Percentiles rank a stretch among this genome's conserved stretches.
Evolutionary conservation across 2,797 vertebrate species (phyloP).

Genomic region (Liparis tanakae): DNA sequence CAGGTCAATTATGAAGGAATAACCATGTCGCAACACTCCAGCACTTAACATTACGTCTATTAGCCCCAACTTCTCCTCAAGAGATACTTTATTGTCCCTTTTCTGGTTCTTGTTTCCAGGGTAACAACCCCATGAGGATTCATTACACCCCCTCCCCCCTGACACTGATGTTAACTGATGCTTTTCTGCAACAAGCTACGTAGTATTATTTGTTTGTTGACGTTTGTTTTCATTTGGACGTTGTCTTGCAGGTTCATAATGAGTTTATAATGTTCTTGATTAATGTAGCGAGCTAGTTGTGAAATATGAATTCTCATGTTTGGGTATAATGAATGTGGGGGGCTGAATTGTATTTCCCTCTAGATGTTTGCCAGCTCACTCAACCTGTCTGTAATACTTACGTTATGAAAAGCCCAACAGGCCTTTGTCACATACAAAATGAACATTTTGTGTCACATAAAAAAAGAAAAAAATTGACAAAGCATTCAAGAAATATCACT

Average conservation of each 20-base stretch:
- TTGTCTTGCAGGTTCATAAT: background rate
- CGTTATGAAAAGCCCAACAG: background rate
- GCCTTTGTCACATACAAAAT: background rate
- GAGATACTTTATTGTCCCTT: no score
- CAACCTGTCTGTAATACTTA: background rate
- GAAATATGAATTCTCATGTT: background rate
- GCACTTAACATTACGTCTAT: no score
- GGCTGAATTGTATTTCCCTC: background rate
- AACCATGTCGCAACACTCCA: no score
- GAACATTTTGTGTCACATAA: background rate
- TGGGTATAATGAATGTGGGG: background rate
- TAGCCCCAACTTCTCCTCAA: no score
- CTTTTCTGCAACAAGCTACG: no score
- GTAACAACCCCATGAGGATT: no score
- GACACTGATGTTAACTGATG: no score
- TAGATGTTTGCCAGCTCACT: background rate
- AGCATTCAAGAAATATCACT: background rate
- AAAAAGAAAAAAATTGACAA: background rate
- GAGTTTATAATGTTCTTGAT: background rate
- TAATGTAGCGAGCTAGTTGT: background rate
- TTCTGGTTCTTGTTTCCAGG: no score
- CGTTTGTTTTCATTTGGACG: background rate
- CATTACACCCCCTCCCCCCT: no score
- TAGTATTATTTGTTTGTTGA: no score
- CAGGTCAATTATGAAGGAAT: no score